These are phyloP conservation scores for Gasterosteus nipponicus DNA, from an alignment of 2,113 vertebrate species.

Conservation along the genomic window DNA sequence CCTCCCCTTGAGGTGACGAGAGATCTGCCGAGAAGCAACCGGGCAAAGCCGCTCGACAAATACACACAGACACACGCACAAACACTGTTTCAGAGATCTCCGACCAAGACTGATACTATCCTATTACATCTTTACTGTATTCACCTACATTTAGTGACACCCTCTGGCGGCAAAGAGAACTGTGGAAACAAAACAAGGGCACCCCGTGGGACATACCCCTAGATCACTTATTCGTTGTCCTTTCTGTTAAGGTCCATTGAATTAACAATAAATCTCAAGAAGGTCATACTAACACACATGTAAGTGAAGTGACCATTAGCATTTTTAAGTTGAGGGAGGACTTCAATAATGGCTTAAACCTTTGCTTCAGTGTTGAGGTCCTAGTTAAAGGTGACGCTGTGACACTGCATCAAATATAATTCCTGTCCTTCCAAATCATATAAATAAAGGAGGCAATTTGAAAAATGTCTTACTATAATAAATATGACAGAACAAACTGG, in stretches of 20 bases:
- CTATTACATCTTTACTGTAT: not conserved
- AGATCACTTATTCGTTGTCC: not conserved
- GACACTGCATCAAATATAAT: not conserved
- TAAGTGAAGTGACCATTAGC: not conserved
- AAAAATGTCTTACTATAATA: not conserved
- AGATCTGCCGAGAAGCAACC: conserved; percentile 67
- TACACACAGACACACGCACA: conserved; percentile 45
- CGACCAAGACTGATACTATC: not conserved
- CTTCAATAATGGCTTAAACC: not conserved
- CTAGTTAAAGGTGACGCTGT: not conserved
- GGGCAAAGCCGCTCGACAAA: conserved; percentile 70
- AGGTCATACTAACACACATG: not conserved
- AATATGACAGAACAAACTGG: not conserved
- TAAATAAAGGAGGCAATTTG: not conserved
- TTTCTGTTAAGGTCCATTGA: not conserved
- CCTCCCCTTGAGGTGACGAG: conserved; percentile 74
- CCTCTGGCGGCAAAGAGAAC: conserved; percentile 67
- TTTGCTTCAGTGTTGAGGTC: not conserved
- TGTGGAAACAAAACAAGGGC: not conserved
- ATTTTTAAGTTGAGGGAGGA: not conserved
- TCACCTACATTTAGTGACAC: conserved; percentile 70
- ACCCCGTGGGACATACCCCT: not conserved
- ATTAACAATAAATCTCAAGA: not conserved
- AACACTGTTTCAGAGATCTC: not conserved
- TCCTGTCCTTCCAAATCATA: not conserved